Evolutionary conservation across 2,113 vertebrate species (phyloP).

Genomic region (Pica pica): DNA sequence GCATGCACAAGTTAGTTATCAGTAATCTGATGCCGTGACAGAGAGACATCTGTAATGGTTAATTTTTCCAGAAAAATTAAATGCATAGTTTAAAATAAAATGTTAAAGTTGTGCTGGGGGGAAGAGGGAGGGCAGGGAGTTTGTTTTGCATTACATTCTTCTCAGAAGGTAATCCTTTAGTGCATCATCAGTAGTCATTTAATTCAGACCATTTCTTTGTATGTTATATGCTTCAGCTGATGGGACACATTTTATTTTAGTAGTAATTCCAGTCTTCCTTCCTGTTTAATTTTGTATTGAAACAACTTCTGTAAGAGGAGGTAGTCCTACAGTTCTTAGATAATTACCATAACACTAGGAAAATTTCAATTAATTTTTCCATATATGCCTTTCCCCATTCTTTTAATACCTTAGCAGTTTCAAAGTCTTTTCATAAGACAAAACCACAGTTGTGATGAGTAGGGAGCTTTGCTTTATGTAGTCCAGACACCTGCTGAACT

Average conservation of each 20-base stretch:
- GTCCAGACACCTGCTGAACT: neutral
- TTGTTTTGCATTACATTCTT: neutral
- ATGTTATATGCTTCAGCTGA: neutral
- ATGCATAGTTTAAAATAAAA: neutral
- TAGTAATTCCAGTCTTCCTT: neutral
- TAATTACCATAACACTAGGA: neutral
- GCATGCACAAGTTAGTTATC: neutral
- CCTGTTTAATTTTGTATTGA: neutral
- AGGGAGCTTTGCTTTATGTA: neutral
- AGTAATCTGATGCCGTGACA: neutral
- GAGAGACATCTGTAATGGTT: neutral
- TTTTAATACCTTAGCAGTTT: neutral
- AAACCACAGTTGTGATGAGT: neutral
- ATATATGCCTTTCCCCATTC: neutral
- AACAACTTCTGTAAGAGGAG: neutral
- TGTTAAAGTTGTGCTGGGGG: neutral
- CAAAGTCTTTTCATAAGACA: neutral
- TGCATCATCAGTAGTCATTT: neutral
- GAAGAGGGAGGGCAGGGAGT: neutral
- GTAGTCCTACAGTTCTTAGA: neutral
- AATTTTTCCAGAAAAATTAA: neutral
- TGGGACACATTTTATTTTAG: neutral
- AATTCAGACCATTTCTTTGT: neutral
- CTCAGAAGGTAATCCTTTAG: neutral
- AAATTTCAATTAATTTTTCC: neutral